These are phyloP conservation scores for Hipposideros larvatus DNA, from an alignment of 2,797 vertebrate species.

Conservation along the genomic window DNA sequence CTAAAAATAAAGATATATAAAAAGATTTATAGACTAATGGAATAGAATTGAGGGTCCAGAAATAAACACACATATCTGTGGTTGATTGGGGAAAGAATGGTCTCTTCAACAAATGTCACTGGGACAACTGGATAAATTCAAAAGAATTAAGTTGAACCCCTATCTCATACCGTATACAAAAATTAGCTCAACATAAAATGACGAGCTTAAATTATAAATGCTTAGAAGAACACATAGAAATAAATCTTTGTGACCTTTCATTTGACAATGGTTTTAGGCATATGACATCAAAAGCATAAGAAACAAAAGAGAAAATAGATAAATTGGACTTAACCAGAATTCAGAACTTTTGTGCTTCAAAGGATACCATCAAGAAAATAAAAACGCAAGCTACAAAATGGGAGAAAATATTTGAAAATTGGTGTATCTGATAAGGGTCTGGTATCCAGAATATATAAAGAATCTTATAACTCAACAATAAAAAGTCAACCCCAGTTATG, in stretches of 20 bases:
- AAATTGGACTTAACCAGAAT: not conserved
- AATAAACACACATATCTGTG: not conserved
- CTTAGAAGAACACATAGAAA: not conserved
- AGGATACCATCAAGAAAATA: not conserved
- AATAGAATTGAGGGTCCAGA: not conserved
- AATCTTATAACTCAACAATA: not conserved
- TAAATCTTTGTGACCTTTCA: not conserved
- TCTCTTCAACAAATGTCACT: not conserved
- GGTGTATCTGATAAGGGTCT: not conserved
- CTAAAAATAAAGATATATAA: no score
- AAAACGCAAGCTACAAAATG: not conserved
- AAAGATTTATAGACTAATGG: not conserved
- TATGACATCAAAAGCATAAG: not conserved
- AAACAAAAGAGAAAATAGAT: not conserved
- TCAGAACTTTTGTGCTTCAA: not conserved
- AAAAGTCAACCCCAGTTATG: not conserved
- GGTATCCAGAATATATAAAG: not conserved
- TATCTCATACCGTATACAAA: not conserved
- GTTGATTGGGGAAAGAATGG: not conserved
- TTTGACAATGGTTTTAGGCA: not conserved
- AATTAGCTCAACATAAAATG: not conserved
- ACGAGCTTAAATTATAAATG: not conserved
- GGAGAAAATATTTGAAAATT: conserved; percentile 33
- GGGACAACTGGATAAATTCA: not conserved
- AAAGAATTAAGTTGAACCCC: not conserved